Evolutionary conservation across 2,888 invertebrate species (phyloP), one percentile per base, ranked within the genome.

Genomic region (Tipula confusa): DNA sequence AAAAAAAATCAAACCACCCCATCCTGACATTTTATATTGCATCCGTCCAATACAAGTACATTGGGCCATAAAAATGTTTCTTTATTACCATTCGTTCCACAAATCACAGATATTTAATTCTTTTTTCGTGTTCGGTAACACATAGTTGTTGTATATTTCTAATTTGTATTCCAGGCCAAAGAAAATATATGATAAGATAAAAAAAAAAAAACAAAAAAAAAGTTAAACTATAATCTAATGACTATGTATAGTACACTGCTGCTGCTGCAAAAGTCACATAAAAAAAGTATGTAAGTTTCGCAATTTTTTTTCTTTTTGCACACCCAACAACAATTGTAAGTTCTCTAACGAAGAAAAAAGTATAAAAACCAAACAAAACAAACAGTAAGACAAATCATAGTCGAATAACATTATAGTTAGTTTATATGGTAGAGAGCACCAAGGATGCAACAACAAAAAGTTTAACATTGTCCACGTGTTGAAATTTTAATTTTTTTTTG

Each of bases 131-230:
- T 33, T 33, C 11, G 11, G 5, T 48, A 48, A 9, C 24, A 64
- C 13, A 43, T n/a, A 43, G n/a, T n/a, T n/a, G n/a, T 43, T n/a
- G 43, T 43, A 9, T 9, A 24, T 64, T 24, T 2, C 64, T 64
- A 64, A 64, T 64, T 64, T 64, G 64, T 64, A 64, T 64, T 64
- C 64, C 24, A 64, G 64, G 64, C 64, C 64, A 64, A 64, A 64
- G 64, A 64, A 24, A 64, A 64, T 64, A 24, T 64, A 64, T 64
- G 64, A 24, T 24, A 64, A 64, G 24, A 2, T 24, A 24, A 64
- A 64, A 24, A 64, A 64, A 64, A 1, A 9, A 24, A 24, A 24
- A 64, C 24, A n/a, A 64, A 24, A 64, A 64, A 24, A 64, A 64
- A 64, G 2, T 24, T 64, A 24, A 24, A 64, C 24, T 24, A 24